Evolutionary conservation across 1,140 invertebrate species (phyloP), one percentile per base, ranked within the genome.

Genomic region (Drosophila takahashii): DNA sequence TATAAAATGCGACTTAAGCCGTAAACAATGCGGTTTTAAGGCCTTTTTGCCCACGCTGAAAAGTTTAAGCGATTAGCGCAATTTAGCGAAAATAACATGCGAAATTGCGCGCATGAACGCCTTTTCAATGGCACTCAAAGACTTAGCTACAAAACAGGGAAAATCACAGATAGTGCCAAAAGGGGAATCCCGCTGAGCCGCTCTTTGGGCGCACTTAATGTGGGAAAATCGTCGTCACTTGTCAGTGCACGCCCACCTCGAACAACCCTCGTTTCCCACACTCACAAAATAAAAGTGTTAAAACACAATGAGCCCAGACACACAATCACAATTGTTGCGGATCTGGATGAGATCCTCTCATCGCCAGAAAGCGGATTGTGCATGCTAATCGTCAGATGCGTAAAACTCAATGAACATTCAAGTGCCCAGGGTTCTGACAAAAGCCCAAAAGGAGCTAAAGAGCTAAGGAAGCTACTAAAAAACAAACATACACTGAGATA

Each of bases 31-130:
- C 41, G 72, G 60, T 52, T 75, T 61, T 56, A 61, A 51, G 45
- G 41, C 54, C 61, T 36, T 50, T 41, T 27, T 0, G 9, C 7
- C n/a, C 50, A 45, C 56, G 64, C 53, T 83, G 65, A 83, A 87
- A 84, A 84, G 79, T 89, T 89, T 77, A 89, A 84, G 79, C 72
- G 84, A 89, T 89, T 89, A 89, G 84, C 67, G 84, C 84, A 89
- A 89, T 89, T 89, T 89, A 89, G 84, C 84, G 84, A 89, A 84
- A 80, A 89, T 89, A 87, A 87, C 79, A 89, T 78, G 79, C 71
- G 61, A 89, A 89, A 89, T 89, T 79, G 79, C 69, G 54, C 80
- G 84, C 69, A 73, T 61, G 53, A 84, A 89, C 84, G 73, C 84
- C 61, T 80, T 80, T 58, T 89, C 79, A 89, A 89, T 89, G 84